phyloP scores from a whole-genome alignment of 2,888 invertebrate species.

The Hirudinaria manillensis region DNA sequence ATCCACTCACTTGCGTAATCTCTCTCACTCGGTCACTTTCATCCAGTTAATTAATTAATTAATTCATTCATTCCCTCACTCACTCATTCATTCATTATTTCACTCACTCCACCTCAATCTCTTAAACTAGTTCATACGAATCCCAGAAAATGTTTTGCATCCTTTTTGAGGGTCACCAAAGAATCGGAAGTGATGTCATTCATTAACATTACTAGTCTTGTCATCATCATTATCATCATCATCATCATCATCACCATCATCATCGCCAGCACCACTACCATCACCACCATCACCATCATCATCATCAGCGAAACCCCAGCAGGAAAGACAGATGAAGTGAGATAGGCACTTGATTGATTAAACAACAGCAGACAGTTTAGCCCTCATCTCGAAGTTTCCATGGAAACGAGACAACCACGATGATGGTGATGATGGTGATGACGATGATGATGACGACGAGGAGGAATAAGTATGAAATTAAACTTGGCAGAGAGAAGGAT shows the following conservation, averaged over 20 bases:
- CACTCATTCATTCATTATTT: background rate
- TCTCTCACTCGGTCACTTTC: background rate
- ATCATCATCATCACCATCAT: constrained; percentile 20
- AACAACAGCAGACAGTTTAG: background rate
- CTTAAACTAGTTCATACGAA: background rate
- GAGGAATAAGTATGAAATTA: too few species aligned
- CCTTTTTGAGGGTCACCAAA: too few species aligned
- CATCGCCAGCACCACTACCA: constrained; percentile 4
- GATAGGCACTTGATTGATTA: too few species aligned
- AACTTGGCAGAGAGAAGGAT: too few species aligned
- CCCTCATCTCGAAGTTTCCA: background rate
- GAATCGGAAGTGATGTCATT: too few species aligned
- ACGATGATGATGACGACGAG: constrained; percentile 12
- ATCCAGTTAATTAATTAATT: background rate
- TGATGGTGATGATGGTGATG: constrained; percentile 22
- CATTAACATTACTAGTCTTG: background rate
- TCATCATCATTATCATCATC: constrained; percentile 22
- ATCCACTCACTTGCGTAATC: background rate
- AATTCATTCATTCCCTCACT: background rate
- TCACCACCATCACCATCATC: constrained; percentile 14
- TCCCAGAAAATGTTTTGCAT: too few species aligned
- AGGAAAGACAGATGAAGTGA: too few species aligned
- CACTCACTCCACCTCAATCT: constrained; percentile 6
- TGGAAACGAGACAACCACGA: background rate
- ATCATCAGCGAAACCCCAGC: background rate